Base-by-base conservation (phyloP, 1,140 invertebrate genomes). In the Neodiprion fabricii region DNA sequence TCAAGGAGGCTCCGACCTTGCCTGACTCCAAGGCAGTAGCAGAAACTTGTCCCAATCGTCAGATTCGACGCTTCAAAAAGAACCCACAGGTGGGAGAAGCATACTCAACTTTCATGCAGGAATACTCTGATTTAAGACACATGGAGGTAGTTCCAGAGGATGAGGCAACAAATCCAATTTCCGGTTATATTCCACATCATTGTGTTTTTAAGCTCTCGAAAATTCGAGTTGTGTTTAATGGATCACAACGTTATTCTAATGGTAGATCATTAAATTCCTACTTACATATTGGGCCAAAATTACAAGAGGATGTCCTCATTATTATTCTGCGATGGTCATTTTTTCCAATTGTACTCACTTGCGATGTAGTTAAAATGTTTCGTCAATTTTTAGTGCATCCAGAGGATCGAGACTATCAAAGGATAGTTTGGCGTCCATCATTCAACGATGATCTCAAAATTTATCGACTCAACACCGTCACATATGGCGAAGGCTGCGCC, bases 61-160 rank as follows among this genome's bases (percentile, higher is more conserved):
- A 53, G 21, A 12, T 72, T 68, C 49, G 67, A 11, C 76, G 78
- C 14, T 11, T 70, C 14, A 76, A 78, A 28, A 53, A 74, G 65
- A 48, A 81, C 48, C 72, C 76, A 14, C 50, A 70, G 9, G 75
- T 84, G 61, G 76, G 78, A 74, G 9, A 75, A 47, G 40, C 72
- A 72, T 87, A 86, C 73, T 49, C 61, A 1, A 28, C 77, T 17
- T 86, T 86, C 72, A 82, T 86, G 74, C 11, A 73, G 8, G 85
- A 87, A 76, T 87, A 87, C 70, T 61, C 82, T 67, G 12, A 66
- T 5, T 49, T 87, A 9, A 81, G 81, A 61, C 85, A 86, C 76
- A 85, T 87, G 83, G 73, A 73, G 10, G 10, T 8, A 47, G 72
- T 8, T 7, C 23, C 23, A 12, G 11, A 21, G 1, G 12, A 23